Conservation (phyloP, 1,140 invertebrate species). For the Belonocnema kinseyi region DNA sequence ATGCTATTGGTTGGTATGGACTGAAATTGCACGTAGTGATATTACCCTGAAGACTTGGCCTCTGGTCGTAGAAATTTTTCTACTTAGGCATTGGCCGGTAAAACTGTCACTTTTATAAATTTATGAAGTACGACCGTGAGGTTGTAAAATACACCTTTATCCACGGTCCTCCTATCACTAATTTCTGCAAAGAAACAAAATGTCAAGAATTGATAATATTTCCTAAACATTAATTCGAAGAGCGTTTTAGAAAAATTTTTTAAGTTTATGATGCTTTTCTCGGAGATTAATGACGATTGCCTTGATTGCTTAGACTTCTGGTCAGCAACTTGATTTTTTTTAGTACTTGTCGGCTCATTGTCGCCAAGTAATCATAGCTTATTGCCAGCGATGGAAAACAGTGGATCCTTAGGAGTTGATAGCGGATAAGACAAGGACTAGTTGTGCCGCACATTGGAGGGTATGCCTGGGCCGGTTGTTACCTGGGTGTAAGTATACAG, state of each 20-base stretch:
- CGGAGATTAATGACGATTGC: not conserved
- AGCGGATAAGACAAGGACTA: not conserved
- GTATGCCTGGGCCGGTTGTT: slow-evolving; percentile 47
- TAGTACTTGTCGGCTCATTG: slow-evolving; percentile 20
- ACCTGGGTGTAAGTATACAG: slow-evolving; percentile 61
- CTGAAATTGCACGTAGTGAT: slow-evolving; percentile 32
- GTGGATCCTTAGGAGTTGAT: not conserved
- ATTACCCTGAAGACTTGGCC: slow-evolving; percentile 33
- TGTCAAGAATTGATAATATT: no score
- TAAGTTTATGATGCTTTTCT: not conserved
- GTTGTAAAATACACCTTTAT: not conserved
- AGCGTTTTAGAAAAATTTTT: no score
- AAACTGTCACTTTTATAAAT: not conserved
- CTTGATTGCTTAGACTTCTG: not conserved
- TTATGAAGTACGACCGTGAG: not conserved
- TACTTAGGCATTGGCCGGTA: not conserved
- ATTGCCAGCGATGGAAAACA: not conserved
- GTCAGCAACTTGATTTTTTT: not conserved
- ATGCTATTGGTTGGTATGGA: slow-evolving; percentile 33
- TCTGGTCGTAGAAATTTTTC: slow-evolving; percentile 4
- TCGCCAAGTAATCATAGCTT: slow-evolving; percentile 12
- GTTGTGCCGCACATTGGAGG: slow-evolving; percentile 33
- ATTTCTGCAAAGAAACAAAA: not conserved
- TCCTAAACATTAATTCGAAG: no score
- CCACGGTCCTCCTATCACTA: not conserved